A percentile compares a stretch with the other conserved stretches of the same genome.
phyloP scores from a whole-genome alignment of 2,888 invertebrate species.

The Deilephila elpenor region DNA sequence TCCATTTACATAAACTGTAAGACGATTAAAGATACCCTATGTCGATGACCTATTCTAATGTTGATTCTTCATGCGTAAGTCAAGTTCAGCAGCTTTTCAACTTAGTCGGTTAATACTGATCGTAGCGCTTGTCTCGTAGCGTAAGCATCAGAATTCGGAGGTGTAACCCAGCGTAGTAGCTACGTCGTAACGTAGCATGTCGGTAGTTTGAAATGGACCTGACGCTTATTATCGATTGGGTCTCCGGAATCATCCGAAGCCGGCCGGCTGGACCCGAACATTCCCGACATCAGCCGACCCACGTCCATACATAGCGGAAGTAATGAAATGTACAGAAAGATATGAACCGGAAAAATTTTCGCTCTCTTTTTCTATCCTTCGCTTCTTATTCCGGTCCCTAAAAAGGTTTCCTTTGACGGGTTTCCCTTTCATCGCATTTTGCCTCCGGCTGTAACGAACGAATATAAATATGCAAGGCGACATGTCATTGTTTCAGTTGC shows the following conservation, averaged over 20 bases:
- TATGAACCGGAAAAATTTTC: conserved; percentile 84
- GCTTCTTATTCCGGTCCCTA: conserved; percentile 68
- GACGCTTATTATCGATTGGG: conserved; percentile 76
- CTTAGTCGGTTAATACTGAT: conserved; percentile 1
- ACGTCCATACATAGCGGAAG: conserved; percentile 80
- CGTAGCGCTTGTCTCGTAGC: conserved; percentile 50
- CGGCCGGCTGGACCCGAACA: conserved; percentile 60
- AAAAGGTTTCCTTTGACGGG: conserved; percentile 70
- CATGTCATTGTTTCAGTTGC: conserved; percentile 49
- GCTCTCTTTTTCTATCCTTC: conserved; percentile 78
- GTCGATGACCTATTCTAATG: neutral
- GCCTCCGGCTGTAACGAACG: conserved; percentile 60
- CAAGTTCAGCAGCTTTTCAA: neutral
- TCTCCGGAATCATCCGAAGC: conserved; percentile 61
- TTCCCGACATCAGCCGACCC: conserved; percentile 60
- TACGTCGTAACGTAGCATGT: conserved; percentile 55
- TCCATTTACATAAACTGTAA: neutral
- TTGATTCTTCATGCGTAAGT: neutral
- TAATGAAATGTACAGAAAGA: conserved; percentile 83
- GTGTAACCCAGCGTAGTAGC: conserved; percentile 68
- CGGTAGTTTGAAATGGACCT: conserved; percentile 55
- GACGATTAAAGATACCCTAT: neutral
- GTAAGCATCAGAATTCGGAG: conserved; percentile 62
- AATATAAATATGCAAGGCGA: conserved; percentile 57
- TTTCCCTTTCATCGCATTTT: conserved; percentile 69